Conservation (phyloP, 2,888 invertebrate species). For the Pachliopta kotzebuea region DNA sequence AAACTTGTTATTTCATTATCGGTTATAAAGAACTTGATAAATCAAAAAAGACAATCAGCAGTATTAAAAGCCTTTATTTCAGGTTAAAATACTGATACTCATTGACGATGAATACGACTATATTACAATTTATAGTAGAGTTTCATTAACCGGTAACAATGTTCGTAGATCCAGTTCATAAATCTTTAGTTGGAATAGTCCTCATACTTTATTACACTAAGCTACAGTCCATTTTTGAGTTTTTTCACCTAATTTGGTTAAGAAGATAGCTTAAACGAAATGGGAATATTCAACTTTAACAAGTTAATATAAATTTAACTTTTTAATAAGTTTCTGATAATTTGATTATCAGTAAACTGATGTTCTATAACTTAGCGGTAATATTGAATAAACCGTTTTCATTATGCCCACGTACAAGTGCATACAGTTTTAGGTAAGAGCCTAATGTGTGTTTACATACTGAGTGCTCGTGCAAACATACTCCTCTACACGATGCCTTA, state of each 20-base stretch:
- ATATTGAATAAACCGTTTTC: background rate
- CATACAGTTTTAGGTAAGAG: slow-evolving; percentile 26
- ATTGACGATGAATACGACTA: slow-evolving; percentile 10
- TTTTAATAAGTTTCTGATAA: background rate
- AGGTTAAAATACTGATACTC: background rate
- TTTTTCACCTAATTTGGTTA: background rate
- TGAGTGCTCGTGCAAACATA: slow-evolving; percentile 54
- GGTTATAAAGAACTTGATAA: too few species aligned
- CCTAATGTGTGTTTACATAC: slow-evolving; percentile 59
- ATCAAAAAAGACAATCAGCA: too few species aligned
- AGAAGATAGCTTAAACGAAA: background rate
- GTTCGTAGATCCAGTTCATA: background rate
- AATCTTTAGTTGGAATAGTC: background rate
- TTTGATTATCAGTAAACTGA: background rate
- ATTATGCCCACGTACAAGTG: background rate
- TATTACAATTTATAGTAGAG: slow-evolving; percentile 6
- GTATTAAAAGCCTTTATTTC: background rate
- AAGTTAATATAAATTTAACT: background rate
- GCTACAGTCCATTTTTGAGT: slow-evolving; percentile 2
- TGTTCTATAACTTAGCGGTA: background rate
- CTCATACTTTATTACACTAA: background rate
- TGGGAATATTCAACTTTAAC: background rate
- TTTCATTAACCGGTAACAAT: slow-evolving; percentile 9
- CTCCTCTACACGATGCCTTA: slow-evolving; percentile 25
- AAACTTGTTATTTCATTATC: too few species aligned